These are phyloP conservation scores for Solea solea DNA, from an alignment of 2,113 vertebrate genomes.

Conservation along the genomic window DNA sequence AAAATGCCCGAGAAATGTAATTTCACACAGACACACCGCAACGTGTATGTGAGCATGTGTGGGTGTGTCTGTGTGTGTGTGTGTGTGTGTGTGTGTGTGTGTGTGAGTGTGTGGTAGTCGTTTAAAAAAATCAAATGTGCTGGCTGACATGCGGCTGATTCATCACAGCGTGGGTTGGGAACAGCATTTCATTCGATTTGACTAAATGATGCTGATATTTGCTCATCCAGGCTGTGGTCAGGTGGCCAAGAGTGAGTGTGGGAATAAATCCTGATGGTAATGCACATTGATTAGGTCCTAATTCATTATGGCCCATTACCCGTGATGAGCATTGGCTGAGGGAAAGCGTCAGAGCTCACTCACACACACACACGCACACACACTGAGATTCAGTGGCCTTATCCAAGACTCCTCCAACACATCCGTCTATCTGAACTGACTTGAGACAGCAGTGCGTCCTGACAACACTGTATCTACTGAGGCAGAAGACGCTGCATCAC, in stretches of 20 bases:
- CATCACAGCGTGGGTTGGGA: constrained; percentile 31
- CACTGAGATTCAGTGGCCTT: neutral
- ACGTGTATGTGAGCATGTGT: neutral
- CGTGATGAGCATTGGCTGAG: constrained; percentile 39
- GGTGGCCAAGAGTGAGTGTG: constrained; percentile 3
- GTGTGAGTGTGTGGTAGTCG: neutral
- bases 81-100: neutral
- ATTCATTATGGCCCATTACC: constrained; percentile 63
- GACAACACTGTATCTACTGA: constrained; percentile 18
- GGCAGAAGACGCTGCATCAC: neutral
- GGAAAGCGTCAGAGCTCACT: constrained; percentile 5
- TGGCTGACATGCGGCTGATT: constrained; percentile 44
- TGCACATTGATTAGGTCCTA: constrained; percentile 64
- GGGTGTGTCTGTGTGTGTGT: neutral
- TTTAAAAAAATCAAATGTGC: constrained; percentile 7
- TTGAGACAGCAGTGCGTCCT: constrained; percentile 3
- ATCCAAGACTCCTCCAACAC: constrained; percentile 7
- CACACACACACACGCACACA: constrained; percentile 9
- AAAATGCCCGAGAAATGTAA: neutral
- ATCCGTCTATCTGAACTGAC: constrained; percentile 28
- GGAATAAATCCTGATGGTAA: constrained; percentile 62
- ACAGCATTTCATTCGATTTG: constrained; percentile 26
- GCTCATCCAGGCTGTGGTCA: neutral
- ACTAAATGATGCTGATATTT: constrained; percentile 40
- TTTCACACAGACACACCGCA: neutral